Base-by-base conservation (phyloP, 2,113 vertebrate genomes). In the Peromyscus californicus region DNA sequence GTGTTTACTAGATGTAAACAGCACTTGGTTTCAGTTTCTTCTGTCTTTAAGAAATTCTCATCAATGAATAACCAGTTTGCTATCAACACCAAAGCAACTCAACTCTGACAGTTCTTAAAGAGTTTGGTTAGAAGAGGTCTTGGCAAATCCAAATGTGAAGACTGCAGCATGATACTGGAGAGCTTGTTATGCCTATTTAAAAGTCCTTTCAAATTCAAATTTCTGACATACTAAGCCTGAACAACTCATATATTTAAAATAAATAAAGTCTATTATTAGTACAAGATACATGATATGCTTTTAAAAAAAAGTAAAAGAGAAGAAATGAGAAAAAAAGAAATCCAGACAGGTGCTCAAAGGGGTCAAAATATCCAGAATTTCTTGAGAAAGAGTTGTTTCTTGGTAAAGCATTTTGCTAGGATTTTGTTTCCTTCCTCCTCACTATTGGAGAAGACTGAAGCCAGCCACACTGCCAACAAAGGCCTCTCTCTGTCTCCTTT, bases 391-490 rank as follows among this genome's bases (percentile, higher is more conserved):
- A 75, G 84, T 61, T 85, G 70, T 70, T 48, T 93, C 69, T 85
- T 15, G 82, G 13, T 80, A 89, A 65, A 92, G 24, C 89, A 21
- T 89, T 94, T 95, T 39, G 82, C 57, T 97, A 97, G 96, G 97
- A 98, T 95, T 98, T 97, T 97, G 90, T 97, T 98, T 97, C 33
- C 97, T 98, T 98, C 98, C 98, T 97, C 98, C 98, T 98, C 96
- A 96, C 94, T 95, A 89, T 96, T 94, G 91, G 96, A 98, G 98
- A 97, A 97, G 96, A 97, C 96, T 95, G 79, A 97, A 97, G 93
- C 48, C 92, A 97, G 98, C 97, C 96, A 97, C 67, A 42, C 48
- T 97, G 94, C 85, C 59, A 95, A 97, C 91, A 97, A 98, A 97
- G 96, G 87, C 69, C 21, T 12, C 36, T 93, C 21, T 12, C 36